phyloP scores from a whole-genome alignment of 2,888 invertebrate species.

The Agrochola lychnidis region DNA sequence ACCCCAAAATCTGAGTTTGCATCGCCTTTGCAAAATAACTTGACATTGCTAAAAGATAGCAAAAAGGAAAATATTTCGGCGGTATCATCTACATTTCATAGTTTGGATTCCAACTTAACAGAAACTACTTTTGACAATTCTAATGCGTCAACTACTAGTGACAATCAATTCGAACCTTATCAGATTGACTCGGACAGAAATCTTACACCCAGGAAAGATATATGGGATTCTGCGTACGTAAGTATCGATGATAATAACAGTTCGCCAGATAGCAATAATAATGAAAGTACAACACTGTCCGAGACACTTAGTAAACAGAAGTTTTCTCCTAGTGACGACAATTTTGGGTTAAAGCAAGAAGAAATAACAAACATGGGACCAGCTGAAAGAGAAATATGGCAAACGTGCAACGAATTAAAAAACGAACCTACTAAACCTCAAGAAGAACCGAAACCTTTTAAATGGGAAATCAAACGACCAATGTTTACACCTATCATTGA shows the following conservation, averaged over 20 bases:
- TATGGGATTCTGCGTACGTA: conserved; percentile 90
- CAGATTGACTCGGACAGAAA: conserved; percentile 71
- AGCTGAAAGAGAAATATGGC: conserved; percentile 87
- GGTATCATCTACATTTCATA: conserved; percentile 78
- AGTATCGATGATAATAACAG: conserved; percentile 89
- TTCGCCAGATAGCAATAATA: conserved; percentile 85
- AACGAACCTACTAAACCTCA: conserved; percentile 67
- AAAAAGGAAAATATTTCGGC: conserved; percentile 64
- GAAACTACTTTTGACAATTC: conserved; percentile 72
- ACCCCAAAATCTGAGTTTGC: conserved; percentile 68
- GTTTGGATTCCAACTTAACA: conserved; percentile 77
- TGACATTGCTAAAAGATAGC: conserved; percentile 52
- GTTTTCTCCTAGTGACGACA: conserved; percentile 70
- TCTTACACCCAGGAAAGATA: conserved; percentile 83
- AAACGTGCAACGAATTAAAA: conserved; percentile 79
- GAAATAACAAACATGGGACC: conserved; percentile 84
- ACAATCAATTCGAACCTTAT: conserved; percentile 70
- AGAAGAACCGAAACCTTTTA: conserved; percentile 76
- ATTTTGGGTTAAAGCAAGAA: conserved; percentile 69
- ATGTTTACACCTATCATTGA: conserved; percentile 86
- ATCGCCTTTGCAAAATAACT: conserved; percentile 68
- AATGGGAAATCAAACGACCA: conserved; percentile 79
- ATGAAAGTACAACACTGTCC: conserved; percentile 74
- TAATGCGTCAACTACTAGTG: conserved; percentile 70
- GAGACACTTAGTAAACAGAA: conserved; percentile 77